phyloP scores from a whole-genome alignment of 2,113 vertebrate genomes.

The Alectura lathami region DNA sequence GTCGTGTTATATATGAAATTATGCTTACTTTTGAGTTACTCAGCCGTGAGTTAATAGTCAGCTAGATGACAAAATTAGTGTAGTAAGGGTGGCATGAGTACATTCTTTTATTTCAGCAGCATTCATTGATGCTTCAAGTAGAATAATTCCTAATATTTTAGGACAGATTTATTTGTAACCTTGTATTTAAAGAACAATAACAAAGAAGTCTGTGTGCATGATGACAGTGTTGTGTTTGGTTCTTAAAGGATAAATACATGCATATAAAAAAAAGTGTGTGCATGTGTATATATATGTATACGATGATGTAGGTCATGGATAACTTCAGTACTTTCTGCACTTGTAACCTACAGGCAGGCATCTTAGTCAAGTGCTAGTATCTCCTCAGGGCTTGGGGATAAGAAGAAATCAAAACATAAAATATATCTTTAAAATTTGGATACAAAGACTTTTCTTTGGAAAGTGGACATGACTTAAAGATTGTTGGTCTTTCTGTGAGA shows the following conservation, averaged over 20 bases:
- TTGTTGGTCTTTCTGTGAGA: neutral
- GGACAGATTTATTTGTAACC: neutral
- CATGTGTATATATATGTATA: neutral
- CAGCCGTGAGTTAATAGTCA: neutral
- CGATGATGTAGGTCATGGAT: neutral
- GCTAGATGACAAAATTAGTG: neutral
- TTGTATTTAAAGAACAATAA: neutral
- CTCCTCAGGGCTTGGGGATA: neutral
- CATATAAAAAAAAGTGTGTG: neutral
- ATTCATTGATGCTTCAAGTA: neutral
- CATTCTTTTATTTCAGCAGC: neutral
- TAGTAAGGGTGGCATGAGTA: neutral
- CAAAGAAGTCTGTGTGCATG: neutral
- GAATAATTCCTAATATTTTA: neutral
- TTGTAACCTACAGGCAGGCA: neutral
- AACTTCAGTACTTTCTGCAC: neutral
- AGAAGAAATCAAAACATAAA: neutral
- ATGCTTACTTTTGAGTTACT: neutral
- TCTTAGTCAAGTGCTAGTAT: neutral
- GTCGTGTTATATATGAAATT: conserved; percentile 33
- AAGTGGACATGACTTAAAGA: neutral
- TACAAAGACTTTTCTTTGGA: neutral
- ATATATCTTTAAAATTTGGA: neutral
- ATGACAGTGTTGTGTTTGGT: neutral
- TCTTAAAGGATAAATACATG: neutral